Evolutionary conservation across 2,113 vertebrate species (phyloP).

Genomic region (Pelusios castaneus): DNA sequence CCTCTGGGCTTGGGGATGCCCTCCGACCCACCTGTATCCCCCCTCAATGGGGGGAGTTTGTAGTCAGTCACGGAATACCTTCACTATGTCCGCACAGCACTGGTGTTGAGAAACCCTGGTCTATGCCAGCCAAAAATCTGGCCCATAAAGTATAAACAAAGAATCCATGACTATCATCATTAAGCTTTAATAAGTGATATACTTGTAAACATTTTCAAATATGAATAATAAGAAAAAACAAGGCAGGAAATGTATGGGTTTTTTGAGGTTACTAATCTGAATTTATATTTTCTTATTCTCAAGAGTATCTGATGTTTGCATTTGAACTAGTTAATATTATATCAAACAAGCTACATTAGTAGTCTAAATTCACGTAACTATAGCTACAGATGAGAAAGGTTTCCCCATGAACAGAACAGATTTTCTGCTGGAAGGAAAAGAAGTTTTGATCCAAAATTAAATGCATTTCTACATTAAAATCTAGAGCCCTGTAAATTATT

Average conservation of each 20-base stretch:
- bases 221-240: background rate
- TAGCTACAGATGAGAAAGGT: background rate
- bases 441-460: background rate
- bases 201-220: background rate
- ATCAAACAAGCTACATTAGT: constrained; percentile 24
- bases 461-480: background rate
- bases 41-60: too few relatives aligned
- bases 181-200: background rate
- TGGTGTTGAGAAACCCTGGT: too few relatives aligned
- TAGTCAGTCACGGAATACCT: too few relatives aligned
- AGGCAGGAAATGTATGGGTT: background rate
- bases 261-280: constrained; percentile 10
- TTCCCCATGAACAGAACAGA: background rate
- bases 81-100: too few relatives aligned
- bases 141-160: background rate
- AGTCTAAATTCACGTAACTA: background rate
- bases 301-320: accelerated
- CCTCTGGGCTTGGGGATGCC: too few relatives aligned
- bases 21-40: too few relatives aligned
- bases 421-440: background rate
- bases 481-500: background rate
- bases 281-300: background rate
- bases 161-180: background rate
- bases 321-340: background rate
- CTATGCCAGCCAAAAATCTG: background rate